Evolutionary conservation across 2,113 vertebrate species (phyloP), one percentile per base, ranked within the genome.

Genomic region (Nycticryphes semicollaris): DNA sequence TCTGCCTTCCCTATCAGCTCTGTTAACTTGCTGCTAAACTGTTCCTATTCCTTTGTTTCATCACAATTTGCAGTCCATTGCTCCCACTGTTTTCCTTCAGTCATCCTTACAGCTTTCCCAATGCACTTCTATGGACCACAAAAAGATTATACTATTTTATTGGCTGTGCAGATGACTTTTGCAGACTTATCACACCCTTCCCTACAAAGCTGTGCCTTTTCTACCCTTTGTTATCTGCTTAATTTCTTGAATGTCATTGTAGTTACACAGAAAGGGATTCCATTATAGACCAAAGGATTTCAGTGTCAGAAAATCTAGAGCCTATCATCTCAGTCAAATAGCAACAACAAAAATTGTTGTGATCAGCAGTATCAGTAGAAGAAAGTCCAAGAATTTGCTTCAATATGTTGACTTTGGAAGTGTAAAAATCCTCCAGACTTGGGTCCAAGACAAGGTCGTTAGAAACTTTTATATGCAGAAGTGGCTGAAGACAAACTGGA

Each of bases 351-450:
- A 68, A 87, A 31, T 25, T 53, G 20, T 90, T 86, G 45, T 83
- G 57, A 73, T 91, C 53, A 0, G 7, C 57, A 69, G 27, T 76
- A 80, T 89, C 53, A 79, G 81, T 83, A 94, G 27, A 91, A 78
- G 77, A 53, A 84, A 87, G 41, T 76, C 93, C 81, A 87, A 91
- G 66, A 91, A 93, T 90, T 69, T 89, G 11, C 37, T 93, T 66
- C 84, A 95, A 69, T 83, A 66, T 96, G 73, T 96, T 92, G 89
- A 84, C 53, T 95, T 92, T 90, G 87, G 89, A 93, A 75, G 45
- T 82, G 83, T 62, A 87, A 93, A 89, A 90, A 17, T 6, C 25
- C 41, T 69, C 15, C 33, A 67, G 45, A 76, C 87, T 79, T 87
- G 39, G 12, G 69, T 89, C 87, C 92, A 94, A 82, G 84, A 89